These are phyloP conservation scores for Unio pictorum DNA, from an alignment of 2,888 invertebrate species.

Conservation along the genomic window DNA sequence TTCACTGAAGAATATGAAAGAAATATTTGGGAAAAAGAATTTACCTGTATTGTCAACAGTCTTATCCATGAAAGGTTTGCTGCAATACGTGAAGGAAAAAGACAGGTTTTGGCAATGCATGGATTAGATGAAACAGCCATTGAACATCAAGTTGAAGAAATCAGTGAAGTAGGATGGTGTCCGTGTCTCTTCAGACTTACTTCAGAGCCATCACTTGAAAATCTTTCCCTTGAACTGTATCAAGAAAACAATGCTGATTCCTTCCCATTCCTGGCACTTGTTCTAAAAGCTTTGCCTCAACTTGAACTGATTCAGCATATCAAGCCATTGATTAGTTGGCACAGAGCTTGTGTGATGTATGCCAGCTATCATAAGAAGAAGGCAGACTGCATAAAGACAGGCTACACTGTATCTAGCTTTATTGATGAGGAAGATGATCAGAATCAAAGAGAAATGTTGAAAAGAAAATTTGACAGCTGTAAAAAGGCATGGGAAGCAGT, in stretches of 20 bases:
- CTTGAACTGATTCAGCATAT: conserved; percentile 24
- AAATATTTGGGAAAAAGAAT: conserved; percentile 9
- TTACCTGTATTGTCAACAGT: conserved; percentile 2
- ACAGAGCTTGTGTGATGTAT: conserved; percentile 22
- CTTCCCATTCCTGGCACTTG: conserved; percentile 18
- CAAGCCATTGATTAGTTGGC: conserved; percentile 34
- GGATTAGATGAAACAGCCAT: neutral
- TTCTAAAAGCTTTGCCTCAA: conserved; percentile 6
- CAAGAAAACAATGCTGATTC: neutral
- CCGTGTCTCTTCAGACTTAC: conserved; percentile 18
- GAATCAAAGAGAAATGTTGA: neutral
- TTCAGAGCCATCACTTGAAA: conserved; percentile 4
- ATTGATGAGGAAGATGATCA: conserved; percentile 2
- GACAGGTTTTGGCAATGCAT: neutral
- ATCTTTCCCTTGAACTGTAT: conserved; percentile 15
- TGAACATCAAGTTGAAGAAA: neutral
- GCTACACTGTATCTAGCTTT: conserved; percentile 24
- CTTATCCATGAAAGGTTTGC: conserved; percentile 7
- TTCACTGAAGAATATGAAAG: neutral
- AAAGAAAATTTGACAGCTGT: conserved; percentile 3
- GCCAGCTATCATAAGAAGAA: conserved; percentile 34
- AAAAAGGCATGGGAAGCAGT: conserved; percentile 1
- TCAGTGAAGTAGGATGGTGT: neutral
- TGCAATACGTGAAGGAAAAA: neutral
- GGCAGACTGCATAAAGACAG: conserved; percentile 18